Conservation (phyloP, 2,888 invertebrate genomes). For the Phrixothrix hirtus region DNA sequence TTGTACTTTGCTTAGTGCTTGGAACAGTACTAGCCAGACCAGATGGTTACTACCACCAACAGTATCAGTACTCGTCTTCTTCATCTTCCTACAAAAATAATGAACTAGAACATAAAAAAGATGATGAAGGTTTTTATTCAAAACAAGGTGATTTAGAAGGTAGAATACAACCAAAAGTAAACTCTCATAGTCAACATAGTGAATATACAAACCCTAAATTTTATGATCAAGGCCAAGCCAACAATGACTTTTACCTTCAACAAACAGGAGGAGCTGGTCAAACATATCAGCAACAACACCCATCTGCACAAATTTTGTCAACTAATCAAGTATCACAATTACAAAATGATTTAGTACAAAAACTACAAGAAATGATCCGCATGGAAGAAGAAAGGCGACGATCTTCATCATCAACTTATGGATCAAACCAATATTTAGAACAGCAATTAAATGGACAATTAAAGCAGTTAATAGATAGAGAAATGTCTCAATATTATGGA, state of each 20-base stretch:
- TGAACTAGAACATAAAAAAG: constrained; percentile 52
- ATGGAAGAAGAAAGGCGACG: too few species aligned
- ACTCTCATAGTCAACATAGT: constrained; percentile 50
- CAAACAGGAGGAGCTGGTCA: constrained; percentile 9
- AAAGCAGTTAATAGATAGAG: not conserved
- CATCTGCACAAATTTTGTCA: not conserved
- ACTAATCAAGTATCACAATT: not conserved
- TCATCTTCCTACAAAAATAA: constrained; percentile 51
- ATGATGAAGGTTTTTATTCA: constrained; percentile 52
- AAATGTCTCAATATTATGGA: constrained; percentile 33
- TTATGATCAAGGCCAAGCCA: constrained; percentile 2
- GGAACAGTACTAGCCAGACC: constrained; percentile 40
- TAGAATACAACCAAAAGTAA: constrained; percentile 46
- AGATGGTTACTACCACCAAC: constrained; percentile 51
- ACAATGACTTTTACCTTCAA: constrained; percentile 21
- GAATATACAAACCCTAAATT: constrained; percentile 52
- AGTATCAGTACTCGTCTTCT: constrained; percentile 53
- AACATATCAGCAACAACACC: not conserved
- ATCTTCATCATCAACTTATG: not conserved
- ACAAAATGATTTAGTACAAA: constrained; percentile 1
- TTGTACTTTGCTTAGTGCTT: constrained; percentile 36
- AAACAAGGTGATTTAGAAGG: constrained; percentile 53
- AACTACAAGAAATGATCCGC: constrained; percentile 1
- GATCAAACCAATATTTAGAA: not conserved
- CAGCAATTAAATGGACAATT: not conserved